Evolutionary conservation across 1,140 invertebrate species (phyloP), one percentile per base, ranked within the genome.

Genomic region (Orussus abietinus): DNA sequence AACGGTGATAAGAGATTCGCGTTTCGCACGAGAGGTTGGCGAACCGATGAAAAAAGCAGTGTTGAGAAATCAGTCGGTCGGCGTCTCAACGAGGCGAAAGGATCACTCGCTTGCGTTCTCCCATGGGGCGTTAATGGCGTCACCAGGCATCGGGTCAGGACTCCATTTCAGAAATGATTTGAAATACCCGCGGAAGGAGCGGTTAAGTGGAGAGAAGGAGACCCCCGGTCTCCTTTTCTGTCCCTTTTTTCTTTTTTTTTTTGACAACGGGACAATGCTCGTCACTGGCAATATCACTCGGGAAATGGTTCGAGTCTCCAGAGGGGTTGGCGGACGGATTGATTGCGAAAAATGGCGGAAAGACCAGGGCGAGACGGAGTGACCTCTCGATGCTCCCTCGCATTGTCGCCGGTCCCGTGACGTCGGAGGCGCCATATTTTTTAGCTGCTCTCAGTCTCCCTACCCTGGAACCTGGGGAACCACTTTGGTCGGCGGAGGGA

Each of bases 101-200:
- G 49, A 34, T 37, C 37, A 20, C 13, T 37, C 37, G 42, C 37
- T n/a, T n/a, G n/a, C n/a, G n/a, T n/a, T n/a, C n/a, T n/a, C n/a
- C n/a, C n/a, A n/a, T n/a, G n/a, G 36, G 25, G 43, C 41, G 42
- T 59, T 57, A 57, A 55, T 49, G n/a, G 31, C 49, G 52, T 51
- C 42, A 55, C 36, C 44, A 56, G 59, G 59, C 64, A 64, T 38
- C 51, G 55, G 56, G 62, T 55, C 55, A 58, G 57, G 57, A 46
- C 30, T 62, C 49, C 57, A 56, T 64, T 66, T 65, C 57, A 57
- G 51, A 65, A 64, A 66, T 66, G 65, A 66, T 66, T 64, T 64
- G 64, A 63, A 60, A 62, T 53, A 63, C 56, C 45, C 4, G 42
- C 15, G 12, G 28, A 25, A 35, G 42, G 25, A 14, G 49, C 28